Evolutionary conservation across 2,113 vertebrate genomes (phyloP).

Genomic region (Tichodroma muraria): DNA sequence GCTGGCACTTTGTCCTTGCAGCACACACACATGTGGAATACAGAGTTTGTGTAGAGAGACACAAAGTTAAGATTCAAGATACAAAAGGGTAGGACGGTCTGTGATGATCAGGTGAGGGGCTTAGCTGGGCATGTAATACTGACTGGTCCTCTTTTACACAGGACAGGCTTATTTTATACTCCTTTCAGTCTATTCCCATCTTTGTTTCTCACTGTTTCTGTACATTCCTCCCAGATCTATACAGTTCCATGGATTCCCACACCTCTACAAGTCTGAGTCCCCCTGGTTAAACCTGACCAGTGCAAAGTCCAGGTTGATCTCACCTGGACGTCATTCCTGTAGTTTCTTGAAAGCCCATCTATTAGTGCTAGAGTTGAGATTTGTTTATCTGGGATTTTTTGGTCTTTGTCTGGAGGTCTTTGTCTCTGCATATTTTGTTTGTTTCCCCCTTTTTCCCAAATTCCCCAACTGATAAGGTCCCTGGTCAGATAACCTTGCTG

Average conservation of each 20-base stretch:
- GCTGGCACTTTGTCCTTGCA: neutral
- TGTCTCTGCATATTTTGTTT: neutral
- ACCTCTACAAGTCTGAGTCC: no score
- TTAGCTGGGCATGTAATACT: neutral
- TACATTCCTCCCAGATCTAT: neutral
- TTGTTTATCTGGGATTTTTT: neutral
- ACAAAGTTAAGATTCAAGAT: neutral
- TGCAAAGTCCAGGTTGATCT: neutral
- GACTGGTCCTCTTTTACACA: neutral
- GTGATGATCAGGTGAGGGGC: neutral
- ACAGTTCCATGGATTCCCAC: neutral
- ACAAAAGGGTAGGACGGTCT: neutral
- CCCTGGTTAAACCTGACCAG: neutral
- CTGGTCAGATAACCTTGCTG: neutral
- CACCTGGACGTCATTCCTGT: neutral
- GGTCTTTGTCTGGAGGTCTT: neutral
- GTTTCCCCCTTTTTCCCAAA: neutral
- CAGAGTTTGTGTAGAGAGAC: neutral
- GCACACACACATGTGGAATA: neutral
- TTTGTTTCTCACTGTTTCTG: neutral
- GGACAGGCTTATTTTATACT: rapidly evolving
- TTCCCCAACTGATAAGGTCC: neutral
- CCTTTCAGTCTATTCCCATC: neutral
- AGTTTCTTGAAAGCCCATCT: neutral
- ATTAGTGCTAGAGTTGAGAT: neutral